A percentile compares a stretch with the other conserved stretches of the same genome.
These are phyloP conservation scores for Drosophila vallismaia DNA, from an alignment of 2,888 invertebrate species.

Conservation along the genomic window DNA sequence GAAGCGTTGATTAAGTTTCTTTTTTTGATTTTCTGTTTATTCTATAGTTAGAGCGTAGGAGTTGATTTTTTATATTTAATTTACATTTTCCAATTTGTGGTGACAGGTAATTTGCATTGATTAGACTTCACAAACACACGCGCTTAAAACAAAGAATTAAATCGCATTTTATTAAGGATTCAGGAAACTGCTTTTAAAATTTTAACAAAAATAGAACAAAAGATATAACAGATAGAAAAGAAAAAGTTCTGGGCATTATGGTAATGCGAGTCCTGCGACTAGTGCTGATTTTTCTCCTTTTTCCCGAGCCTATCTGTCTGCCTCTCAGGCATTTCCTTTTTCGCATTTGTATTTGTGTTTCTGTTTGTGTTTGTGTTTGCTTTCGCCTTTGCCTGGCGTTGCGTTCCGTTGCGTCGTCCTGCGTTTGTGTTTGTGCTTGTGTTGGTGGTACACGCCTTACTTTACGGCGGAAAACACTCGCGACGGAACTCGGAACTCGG, in stretches of 20 bases:
- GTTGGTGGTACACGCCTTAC: conserved; percentile 63
- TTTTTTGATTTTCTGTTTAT: conserved; percentile 29
- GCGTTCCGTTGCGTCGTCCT: background rate
- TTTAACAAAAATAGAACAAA: background rate
- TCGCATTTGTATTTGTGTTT: conserved; percentile 10
- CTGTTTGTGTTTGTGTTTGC: background rate
- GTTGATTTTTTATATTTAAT: conserved; percentile 12
- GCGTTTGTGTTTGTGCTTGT: conserved; percentile 19
- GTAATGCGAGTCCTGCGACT: conserved; percentile 55
- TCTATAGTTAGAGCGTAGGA: conserved; percentile 17
- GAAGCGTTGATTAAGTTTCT: conserved; percentile 30
- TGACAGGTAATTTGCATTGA: conserved; percentile 16
- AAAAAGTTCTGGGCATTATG: conserved; percentile 61
- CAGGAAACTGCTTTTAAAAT: background rate
- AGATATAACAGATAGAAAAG: background rate
- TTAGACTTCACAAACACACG: conserved; percentile 28
- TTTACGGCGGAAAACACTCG: conserved; percentile 49
- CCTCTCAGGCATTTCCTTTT: conserved; percentile 37
- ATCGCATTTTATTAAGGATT: conserved; percentile 4
- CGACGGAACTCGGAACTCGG: background rate
- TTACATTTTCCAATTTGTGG: conserved; percentile 22
- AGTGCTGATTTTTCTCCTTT: conserved; percentile 34
- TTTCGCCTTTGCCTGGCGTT: too few species aligned
- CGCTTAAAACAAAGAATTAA: conserved; percentile 19
- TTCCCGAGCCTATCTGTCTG: conserved; percentile 64